Percentiles rank a stretch among this genome's conserved stretches.
Evolutionary conservation across 2,888 invertebrate species (phyloP).

Genomic region (Melipona bicolor): DNA sequence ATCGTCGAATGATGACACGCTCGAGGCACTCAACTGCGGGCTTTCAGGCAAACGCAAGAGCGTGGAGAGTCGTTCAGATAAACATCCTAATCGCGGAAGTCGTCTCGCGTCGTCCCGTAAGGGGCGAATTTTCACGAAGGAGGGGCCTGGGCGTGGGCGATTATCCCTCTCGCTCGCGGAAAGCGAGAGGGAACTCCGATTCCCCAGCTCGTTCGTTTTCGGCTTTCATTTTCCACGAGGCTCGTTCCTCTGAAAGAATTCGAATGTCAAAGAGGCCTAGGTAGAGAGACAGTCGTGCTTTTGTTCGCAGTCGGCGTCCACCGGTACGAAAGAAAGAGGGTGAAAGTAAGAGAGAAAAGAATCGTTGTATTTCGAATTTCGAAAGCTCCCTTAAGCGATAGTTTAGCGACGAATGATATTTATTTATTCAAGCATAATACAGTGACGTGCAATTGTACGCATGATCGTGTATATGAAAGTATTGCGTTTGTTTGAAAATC

Average conservation of each 20-base stretch:
- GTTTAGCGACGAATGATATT: neutral
- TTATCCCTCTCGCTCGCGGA: neutral
- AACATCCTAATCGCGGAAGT: slow-evolving; percentile 17
- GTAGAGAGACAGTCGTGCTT: slow-evolving; percentile 43
- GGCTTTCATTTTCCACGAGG: slow-evolving; percentile 40
- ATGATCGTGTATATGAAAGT: too few species aligned
- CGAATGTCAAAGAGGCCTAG: slow-evolving; percentile 48
- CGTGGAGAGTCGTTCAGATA: neutral
- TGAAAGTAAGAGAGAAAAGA: slow-evolving; percentile 8
- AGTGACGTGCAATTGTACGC: too few species aligned
- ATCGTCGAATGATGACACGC: neutral
- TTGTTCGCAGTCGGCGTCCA: slow-evolving; percentile 40
- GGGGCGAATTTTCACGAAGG: slow-evolving; percentile 8
- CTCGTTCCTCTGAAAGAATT: slow-evolving; percentile 16
- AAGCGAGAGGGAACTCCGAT: neutral
- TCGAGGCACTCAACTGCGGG: neutral
- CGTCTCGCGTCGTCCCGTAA: neutral
- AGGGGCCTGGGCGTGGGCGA: neutral
- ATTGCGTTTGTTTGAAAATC: too few species aligned
- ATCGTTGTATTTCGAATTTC: neutral
- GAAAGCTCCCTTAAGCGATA: rapidly evolving
- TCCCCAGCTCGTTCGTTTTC: slow-evolving; percentile 8
- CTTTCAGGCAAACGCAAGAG: neutral
- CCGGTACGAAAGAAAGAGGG: neutral
- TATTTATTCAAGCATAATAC: too few species aligned